Evolutionary conservation across 2,113 vertebrate species (phyloP), one percentile per base, ranked within the genome.

Genomic region (Argyrosomus japonicus): DNA sequence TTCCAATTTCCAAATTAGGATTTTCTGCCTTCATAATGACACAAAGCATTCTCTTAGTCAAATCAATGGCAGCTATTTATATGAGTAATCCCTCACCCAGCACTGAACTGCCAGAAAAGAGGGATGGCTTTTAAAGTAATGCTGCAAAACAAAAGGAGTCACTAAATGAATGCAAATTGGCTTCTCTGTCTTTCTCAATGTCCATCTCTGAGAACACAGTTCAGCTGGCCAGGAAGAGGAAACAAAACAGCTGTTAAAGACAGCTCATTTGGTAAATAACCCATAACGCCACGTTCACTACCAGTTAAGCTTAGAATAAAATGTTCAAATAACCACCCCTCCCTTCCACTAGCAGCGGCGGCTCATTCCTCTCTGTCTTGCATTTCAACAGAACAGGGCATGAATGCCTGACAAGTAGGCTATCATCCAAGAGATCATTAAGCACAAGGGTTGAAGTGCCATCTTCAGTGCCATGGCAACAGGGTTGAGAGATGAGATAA

Each of bases 401-500:
- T 92, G 93, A 92, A 91, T 91, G 89, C 92, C 94, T 93, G 94
- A 95, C 94, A 94, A 95, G 94, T 93, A 94, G 94, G 94, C 95
- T 93, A 94, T 95, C 94, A 95, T 95, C 94, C 94, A 95, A 95
- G 94, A 95, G 94, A 95, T 96, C 95, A 96, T 95, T 96, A 95
- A 95, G 95, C 95, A 92, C 93, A 94, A 93, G 93, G 94, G 94
- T 93, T 95, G 93, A 95, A 95, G 94, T 95, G 94, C 93, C 95
- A 96, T 95, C 92, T 92, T 93, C 94, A 95, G 93, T 91, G 92
- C 94, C 95, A 96, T 96, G 95, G 95, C 94, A 96, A 96, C 95
- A 94, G 94, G 94, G 93, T 92, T 94, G 93, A 93, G 92, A 95
- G 95, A 95, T 93, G 92, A 94, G 93, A 94, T 93, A 94, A 93